A percentile compares a stretch with the other conserved stretches of the same genome.
phyloP scores from a whole-genome alignment of 2,888 invertebrate genomes.

The Sesia bembeciformis region DNA sequence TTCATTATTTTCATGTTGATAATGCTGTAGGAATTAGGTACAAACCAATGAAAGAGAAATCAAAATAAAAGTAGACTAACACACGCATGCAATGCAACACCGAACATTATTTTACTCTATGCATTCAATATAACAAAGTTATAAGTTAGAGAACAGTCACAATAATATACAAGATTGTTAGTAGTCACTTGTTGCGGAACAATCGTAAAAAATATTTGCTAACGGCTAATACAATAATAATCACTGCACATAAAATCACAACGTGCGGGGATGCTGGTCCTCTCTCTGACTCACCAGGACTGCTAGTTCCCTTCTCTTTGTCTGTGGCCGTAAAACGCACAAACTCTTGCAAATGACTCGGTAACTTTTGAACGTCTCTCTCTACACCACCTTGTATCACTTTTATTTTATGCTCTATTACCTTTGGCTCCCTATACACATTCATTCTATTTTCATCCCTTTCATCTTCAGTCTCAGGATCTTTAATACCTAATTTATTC shows the following conservation, averaged over 20 bases:
- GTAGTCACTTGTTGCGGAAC: slow-evolving; percentile 41
- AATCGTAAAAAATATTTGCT: slow-evolving; percentile 54
- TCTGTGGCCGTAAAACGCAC: slow-evolving; percentile 76
- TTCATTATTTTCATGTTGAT: no score
- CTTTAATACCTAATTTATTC: slow-evolving; percentile 79
- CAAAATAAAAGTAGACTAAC: background rate
- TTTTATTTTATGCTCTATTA: slow-evolving; percentile 69
- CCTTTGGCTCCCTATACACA: slow-evolving; percentile 53
- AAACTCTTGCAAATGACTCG: slow-evolving; percentile 86
- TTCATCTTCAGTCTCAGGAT: slow-evolving; percentile 78
- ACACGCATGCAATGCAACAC: slow-evolving; percentile 47
- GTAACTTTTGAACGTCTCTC: slow-evolving; percentile 78
- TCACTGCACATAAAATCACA: slow-evolving; percentile 66
- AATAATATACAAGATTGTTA: slow-evolving; percentile 4
- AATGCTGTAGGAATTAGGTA: no score
- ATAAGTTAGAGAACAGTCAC: background rate
- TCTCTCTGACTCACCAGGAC: slow-evolving; percentile 59
- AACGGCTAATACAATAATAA: slow-evolving; percentile 57
- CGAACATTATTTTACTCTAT: slow-evolving; percentile 17
- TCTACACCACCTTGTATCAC: slow-evolving; percentile 79
- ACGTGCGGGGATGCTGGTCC: slow-evolving; percentile 62
- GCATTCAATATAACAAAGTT: slow-evolving; percentile 11
- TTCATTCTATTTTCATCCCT: slow-evolving; percentile 43
- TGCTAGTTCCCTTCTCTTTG: slow-evolving; percentile 69
- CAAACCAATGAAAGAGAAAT: background rate